These are phyloP conservation scores for Atrina japonica DNA, from an alignment of 2,888 invertebrate genomes.

Conservation along the genomic window DNA sequence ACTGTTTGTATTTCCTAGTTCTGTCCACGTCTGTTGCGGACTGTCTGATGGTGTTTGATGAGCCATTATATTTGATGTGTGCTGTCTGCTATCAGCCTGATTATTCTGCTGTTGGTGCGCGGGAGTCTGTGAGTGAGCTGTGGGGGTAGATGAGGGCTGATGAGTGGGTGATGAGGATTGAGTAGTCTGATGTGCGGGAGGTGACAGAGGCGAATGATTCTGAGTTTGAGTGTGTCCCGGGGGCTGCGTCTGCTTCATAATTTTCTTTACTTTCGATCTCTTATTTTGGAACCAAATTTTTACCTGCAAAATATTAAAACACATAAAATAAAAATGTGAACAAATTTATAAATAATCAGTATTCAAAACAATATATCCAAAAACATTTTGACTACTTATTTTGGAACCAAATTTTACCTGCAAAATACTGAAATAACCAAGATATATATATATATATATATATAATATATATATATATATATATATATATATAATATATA, in stretches of 20 bases:
- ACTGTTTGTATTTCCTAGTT: conserved; percentile 59
- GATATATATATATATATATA: no score
- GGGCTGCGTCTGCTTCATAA: conserved; percentile 61
- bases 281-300: conserved; percentile 69
- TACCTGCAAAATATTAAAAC: conserved; percentile 52
- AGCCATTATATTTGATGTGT: conserved; percentile 42
- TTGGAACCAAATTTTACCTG: conserved; percentile 71
- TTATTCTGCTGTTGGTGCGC: conserved; percentile 49
- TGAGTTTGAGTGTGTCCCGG: conserved; percentile 42
- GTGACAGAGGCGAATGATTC: conserved; percentile 53
- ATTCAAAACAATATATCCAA: no score
- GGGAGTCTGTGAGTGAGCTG: conserved; percentile 42
- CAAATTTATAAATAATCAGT: no score
- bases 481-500: no score
- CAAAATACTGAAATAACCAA: conserved; percentile 26
- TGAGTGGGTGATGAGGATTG: conserved; percentile 53
- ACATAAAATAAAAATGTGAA: not conserved
- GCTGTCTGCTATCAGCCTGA: conserved; percentile 45
- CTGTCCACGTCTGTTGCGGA: conserved; percentile 61
- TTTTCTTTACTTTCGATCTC: conserved; percentile 67
- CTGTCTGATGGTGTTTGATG: conserved; percentile 61
- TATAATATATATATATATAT: no score
- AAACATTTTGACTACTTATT: conserved; percentile 65
- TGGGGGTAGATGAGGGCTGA: conserved; percentile 52
- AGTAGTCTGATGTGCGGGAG: conserved; percentile 49